Conservation (phyloP, 2,888 invertebrate species). For the Sarcophaga carnaria region DNA sequence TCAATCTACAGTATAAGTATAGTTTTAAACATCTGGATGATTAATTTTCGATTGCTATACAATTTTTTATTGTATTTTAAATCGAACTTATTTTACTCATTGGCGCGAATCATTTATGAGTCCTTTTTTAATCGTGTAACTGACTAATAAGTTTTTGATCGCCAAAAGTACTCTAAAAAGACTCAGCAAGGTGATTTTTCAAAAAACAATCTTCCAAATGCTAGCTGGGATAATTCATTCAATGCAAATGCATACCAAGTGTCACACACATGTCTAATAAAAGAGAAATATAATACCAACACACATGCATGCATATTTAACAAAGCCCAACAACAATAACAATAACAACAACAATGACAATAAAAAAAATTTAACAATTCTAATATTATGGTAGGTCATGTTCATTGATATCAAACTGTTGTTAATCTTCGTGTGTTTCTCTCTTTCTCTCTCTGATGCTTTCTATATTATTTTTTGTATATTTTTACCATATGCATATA, state of each 20-base stretch:
- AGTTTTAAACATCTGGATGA: too few relatives aligned
- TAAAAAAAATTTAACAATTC: slow-evolving; percentile 31
- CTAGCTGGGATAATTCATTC: too few relatives aligned
- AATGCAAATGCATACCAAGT: not conserved
- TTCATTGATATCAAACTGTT: slow-evolving; percentile 62
- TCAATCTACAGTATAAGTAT: too few relatives aligned
- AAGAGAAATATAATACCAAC: not conserved
- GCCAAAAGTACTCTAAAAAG: too few relatives aligned
- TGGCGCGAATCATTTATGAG: too few relatives aligned
- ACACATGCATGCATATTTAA: slow-evolving; percentile 30
- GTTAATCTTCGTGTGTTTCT: not conserved
- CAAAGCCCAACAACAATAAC: slow-evolving; percentile 26
- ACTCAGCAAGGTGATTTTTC: too few relatives aligned
- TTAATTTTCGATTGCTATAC: too few relatives aligned
- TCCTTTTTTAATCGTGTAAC: too few relatives aligned
- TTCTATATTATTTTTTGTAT: not conserved
- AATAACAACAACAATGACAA: slow-evolving; percentile 1
- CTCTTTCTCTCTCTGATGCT: not conserved
- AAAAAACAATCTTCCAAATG: too few relatives aligned
- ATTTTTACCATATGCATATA: not conserved
- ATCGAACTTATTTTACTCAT: too few relatives aligned
- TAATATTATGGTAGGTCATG: slow-evolving; percentile 66
- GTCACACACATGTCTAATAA: not conserved
- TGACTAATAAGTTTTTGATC: too few relatives aligned
- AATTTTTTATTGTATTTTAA: too few relatives aligned